Base-by-base conservation (phyloP, 53 echinoderm and acorn worm species). In the Crossaster papposus region DNA sequence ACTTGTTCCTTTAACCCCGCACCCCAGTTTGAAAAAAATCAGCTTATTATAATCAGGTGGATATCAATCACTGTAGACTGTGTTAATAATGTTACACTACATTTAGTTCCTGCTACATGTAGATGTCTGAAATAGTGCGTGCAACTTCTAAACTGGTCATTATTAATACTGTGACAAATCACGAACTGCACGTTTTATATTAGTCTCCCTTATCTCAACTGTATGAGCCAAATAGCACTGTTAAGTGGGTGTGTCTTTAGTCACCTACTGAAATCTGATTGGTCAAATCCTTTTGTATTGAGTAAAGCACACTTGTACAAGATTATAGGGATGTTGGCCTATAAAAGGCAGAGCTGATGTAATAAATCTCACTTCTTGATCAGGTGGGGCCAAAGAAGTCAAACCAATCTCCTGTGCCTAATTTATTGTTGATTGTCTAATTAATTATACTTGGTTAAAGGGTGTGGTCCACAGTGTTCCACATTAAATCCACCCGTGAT, bases 301-400 rank as follows among this genome's bases (percentile, higher is more conserved):
- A 23, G 62, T 62, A 20, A 23, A 62, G 62, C 62, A 62, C 62
- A 17, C 23, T 6, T 62, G 62, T 62, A 20, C 17, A 62, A 62
- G 62, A 62, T 62, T 62, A 62, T 62, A 62, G 62, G 62, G 62
- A 62, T 62, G 62, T 62, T 62, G 62, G 62, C 62, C 62, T 62
- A 62, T 62, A 62, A 62, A 62, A 62, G 62, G 62, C 62, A 62
- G 62, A 62, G 62, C 62, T 62, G 62, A 62, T 62, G 23, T 4
- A 62, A 62, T 62, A 62, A 20, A 62, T 15, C 62, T 62, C 62
- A 62, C 62, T 62, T 62, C 62, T 62, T 62, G 18, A 62, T 62
- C 62, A 62, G 62, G 62, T 62, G 62, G 62, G 62, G 23, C 62
- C 62, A 11, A 62, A 23, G 62, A 62, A 62, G 62, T 62, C 62